Conservation (phyloP, 2,888 invertebrate species). For the Chrysomela aeneicollis region DNA sequence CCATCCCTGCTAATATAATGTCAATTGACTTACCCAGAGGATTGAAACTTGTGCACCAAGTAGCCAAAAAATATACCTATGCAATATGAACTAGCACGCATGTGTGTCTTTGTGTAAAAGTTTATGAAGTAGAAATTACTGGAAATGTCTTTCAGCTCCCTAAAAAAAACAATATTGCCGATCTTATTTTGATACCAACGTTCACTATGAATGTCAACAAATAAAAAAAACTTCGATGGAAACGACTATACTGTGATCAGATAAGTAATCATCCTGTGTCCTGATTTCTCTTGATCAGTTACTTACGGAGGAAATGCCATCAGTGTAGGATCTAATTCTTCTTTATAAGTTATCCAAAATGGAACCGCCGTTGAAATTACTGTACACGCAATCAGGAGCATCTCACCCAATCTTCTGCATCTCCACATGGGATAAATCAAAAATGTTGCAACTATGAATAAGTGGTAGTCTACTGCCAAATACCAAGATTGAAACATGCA, state of each 20-base stretch:
- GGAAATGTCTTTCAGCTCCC: constrained; percentile 72
- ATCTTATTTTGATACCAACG: constrained; percentile 6
- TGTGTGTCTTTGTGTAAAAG: constrained; percentile 77
- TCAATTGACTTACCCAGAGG: constrained; percentile 65
- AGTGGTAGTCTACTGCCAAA: constrained; percentile 61
- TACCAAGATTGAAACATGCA: constrained; percentile 82
- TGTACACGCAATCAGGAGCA: constrained; percentile 63
- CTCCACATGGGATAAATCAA: constrained; percentile 74
- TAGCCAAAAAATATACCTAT: constrained; percentile 74
- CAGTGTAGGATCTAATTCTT: constrained; percentile 72
- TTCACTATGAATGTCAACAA: too few relatives aligned
- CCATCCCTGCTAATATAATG: background rate
- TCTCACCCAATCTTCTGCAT: constrained; percentile 67
- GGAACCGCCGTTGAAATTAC: constrained; percentile 58
- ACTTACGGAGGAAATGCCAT: constrained; percentile 75
- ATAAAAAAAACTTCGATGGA: too few relatives aligned
- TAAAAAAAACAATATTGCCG: constrained; percentile 57
- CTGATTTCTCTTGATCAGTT: too few relatives aligned
- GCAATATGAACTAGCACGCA: constrained; percentile 75
- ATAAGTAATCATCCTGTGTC: too few relatives aligned
- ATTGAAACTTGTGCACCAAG: constrained; percentile 70
- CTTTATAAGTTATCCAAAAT: constrained; percentile 64
- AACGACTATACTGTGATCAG: too few relatives aligned
- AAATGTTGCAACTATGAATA: constrained; percentile 69
- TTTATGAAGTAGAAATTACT: constrained; percentile 70